Conservation (phyloP, 2,888 invertebrate species). For the Erpobdella octoculata region DNA sequence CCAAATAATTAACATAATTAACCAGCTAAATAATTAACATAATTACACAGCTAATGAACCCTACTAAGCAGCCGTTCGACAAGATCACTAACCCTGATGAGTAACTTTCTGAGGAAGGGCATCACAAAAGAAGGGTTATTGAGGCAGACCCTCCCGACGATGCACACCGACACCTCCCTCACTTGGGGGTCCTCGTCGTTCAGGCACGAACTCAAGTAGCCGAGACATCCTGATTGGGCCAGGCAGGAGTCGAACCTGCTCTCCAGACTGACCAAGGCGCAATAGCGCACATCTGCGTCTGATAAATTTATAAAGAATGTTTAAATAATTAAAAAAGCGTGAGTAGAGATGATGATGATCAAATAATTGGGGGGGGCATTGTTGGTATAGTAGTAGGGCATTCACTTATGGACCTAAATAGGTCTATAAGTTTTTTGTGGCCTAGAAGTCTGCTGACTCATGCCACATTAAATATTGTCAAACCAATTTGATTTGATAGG, state of each 20-base stretch:
- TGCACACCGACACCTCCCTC: constrained; percentile 82
- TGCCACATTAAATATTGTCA: too few relatives aligned
- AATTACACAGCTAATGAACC: too few relatives aligned
- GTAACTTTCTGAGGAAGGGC: constrained; percentile 84
- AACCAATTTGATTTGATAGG: too few relatives aligned
- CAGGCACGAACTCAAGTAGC: constrained; percentile 82
- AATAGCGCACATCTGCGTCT: constrained; percentile 84
- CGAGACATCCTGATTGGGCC: constrained; percentile 89
- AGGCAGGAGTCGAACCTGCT: constrained; percentile 85
- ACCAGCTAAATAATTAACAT: neutral
- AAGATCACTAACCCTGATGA: constrained; percentile 70
- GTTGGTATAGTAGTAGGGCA: too few relatives aligned
- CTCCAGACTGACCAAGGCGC: constrained; percentile 82
- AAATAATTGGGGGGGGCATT: too few relatives aligned
- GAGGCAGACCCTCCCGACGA: constrained; percentile 79
- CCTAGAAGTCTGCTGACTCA: too few relatives aligned
- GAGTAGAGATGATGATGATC: too few relatives aligned
- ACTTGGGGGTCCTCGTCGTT: constrained; percentile 80
- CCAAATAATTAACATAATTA: neutral
- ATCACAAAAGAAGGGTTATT: constrained; percentile 97
- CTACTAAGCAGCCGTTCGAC: neutral
- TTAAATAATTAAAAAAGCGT: too few relatives aligned
- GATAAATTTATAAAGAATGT: constrained; percentile 19
- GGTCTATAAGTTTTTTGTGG: too few relatives aligned
- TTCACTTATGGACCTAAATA: too few relatives aligned